Base-by-base conservation (phyloP, 2,797 vertebrate species). In the Phalloptychus januarius region DNA sequence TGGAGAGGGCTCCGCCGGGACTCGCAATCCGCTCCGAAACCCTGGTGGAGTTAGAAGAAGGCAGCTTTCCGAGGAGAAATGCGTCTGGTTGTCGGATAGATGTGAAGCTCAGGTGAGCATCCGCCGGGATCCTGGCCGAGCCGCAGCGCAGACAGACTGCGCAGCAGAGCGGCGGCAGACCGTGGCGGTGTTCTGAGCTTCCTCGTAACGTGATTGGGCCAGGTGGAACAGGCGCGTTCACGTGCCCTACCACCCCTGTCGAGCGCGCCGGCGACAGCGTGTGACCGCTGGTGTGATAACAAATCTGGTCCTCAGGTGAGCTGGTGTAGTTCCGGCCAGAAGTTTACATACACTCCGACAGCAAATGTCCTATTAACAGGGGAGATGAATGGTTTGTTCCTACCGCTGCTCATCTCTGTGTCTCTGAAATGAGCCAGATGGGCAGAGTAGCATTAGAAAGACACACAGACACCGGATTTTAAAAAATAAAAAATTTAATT, bases 151-250 rank as follows among this genome's bases (percentile, higher is more conserved):
- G 1, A 78, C 79, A 78, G 77, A 78, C 83, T 74, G 44, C 70
- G 77, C 69, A 54, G 65, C 50, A 38, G 13, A 74, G 31, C n/a
- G n/a, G 28, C 42, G n/a, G 81, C 82, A 36, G 58, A 77, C 45
- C 76, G 74, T 42, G 79, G 88, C 84, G 36, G 73, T 31, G 86
- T 36, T 42, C 63, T 74, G 85, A 84, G 90, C 87, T 46, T 71
- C 75, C 83, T 85, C 74, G 40, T 20, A 33, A 15, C 80, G 63
- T 79, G 90, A 93, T 92, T 93, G 93, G 94, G 15, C 78, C 94
- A 95, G 94, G 94, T 95, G 91, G 86, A 87, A 16, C 15, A 80
- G 79, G 86, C 86, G 87, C 89, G 86, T 52, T 77, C 91, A 71
- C 76, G 75, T 28, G 73, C 5, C 50, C 4, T 8, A 12, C 33